These are phyloP conservation scores for Morelia viridis DNA, from an alignment of 2,797 vertebrate genomes.

Conservation along the genomic window DNA sequence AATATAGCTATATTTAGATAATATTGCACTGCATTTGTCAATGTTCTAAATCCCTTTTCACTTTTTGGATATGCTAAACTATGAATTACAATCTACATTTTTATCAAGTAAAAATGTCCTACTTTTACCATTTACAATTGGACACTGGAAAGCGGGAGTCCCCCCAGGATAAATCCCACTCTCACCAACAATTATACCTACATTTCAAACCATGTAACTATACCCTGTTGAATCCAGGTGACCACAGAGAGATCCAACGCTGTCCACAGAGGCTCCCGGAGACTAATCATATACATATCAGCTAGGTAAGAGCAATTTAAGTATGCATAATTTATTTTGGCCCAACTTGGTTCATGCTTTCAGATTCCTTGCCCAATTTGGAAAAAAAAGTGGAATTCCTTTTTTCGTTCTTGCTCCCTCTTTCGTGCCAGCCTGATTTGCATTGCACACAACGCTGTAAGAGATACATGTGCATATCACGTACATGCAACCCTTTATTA, in stretches of 20 bases:
- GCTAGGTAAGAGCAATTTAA: not conserved
- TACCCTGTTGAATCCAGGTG: constrained; percentile 5
- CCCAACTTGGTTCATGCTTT: not conserved
- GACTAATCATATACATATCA: not conserved
- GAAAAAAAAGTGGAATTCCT: not conserved
- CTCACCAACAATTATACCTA: not conserved
- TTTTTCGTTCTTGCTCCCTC: not conserved
- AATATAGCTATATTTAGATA: not conserved
- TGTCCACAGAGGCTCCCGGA: not conserved
- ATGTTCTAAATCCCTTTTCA: not conserved
- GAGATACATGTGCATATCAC: not conserved
- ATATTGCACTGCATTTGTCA: not conserved
- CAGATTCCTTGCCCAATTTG: not conserved
- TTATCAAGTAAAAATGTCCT: not conserved
- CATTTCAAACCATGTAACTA: constrained; percentile 2
- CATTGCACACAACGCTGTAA: not conserved
- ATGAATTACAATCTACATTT: not conserved
- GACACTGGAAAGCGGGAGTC: not conserved
- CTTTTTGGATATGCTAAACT: not conserved
- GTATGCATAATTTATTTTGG: not conserved
- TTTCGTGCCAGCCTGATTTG: not conserved
- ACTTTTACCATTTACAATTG: not conserved
- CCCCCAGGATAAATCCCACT: not conserved
- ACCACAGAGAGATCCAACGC: not conserved
- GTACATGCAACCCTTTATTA: not conserved